Conservation (phyloP, 2,113 vertebrate genomes). For the Ailuropoda melanoleuca region DNA sequence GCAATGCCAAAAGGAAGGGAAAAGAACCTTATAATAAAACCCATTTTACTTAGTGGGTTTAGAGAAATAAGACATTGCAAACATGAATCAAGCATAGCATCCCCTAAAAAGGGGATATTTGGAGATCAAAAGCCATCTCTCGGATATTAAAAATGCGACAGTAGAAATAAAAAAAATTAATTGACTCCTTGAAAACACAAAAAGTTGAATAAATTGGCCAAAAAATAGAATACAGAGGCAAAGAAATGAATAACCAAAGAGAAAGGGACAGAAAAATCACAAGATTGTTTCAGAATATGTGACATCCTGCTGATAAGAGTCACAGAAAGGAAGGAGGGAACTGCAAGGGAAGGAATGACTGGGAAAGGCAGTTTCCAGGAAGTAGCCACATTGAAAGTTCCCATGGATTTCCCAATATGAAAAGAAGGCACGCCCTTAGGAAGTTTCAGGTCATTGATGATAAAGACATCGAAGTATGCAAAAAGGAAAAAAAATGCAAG, state of each 20-base stretch:
- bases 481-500: neutral
- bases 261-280: neutral
- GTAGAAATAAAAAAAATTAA: constrained; percentile 29
- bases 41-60: neutral
- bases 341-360: neutral
- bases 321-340: neutral
- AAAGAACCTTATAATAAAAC: neutral
- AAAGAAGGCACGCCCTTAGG: fast-evolving
- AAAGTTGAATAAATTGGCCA: neutral
- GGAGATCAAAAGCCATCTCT: neutral
- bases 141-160: neutral
- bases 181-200: neutral
- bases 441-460: neutral
- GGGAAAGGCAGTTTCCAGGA: neutral
- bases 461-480: neutral
- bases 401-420: fast-evolving
- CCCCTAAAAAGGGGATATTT: neutral
- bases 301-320: neutral
- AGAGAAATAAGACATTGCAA: neutral
- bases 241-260: neutral
- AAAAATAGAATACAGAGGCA: neutral
- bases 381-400: neutral
- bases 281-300: neutral
- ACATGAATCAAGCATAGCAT: neutral
- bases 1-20: neutral